Conservation (phyloP, 2,797 vertebrate genomes). For the Cirrhinus mrigala region DNA sequence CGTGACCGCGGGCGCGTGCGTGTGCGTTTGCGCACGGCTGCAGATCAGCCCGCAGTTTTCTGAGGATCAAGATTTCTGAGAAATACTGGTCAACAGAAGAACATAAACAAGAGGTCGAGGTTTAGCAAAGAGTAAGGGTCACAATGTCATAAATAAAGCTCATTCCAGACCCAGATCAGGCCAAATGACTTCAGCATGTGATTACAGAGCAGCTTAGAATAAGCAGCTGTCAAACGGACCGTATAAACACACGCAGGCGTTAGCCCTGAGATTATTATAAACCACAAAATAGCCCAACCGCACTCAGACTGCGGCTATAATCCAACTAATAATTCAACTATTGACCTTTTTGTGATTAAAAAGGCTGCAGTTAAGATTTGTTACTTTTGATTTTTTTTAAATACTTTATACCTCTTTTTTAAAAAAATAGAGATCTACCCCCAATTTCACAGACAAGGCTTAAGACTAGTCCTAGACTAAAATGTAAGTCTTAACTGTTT, state of each 20-base stretch:
- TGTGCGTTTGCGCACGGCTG: neutral
- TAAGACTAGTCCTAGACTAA: too few species aligned
- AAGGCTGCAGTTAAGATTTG: too few species aligned
- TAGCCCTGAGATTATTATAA: neutral
- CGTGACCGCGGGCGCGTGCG: neutral
- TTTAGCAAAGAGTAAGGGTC: conserved; percentile 1
- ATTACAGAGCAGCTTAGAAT: neutral
- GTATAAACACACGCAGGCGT: neutral
- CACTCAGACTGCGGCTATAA: neutral
- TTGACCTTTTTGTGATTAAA: too few species aligned
- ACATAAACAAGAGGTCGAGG: neutral
- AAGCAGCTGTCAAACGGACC: neutral
- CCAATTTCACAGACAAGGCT: too few species aligned
- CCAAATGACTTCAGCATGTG: neutral
- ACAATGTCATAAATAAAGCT: neutral
- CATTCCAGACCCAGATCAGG: conserved; percentile 4
- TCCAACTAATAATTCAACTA: neutral
- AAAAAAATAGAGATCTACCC: too few species aligned
- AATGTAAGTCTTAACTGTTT: too few species aligned
- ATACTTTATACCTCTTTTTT: too few species aligned
- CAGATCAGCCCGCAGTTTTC: neutral
- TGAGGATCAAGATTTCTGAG: conserved; percentile 12
- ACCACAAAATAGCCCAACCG: neutral
- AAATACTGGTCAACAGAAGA: neutral
- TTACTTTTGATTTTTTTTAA: too few species aligned